Evolutionary conservation across 2,797 vertebrate species (phyloP), one percentile per base, ranked within the genome.

Genomic region (Hypotaenidia philippensis): DNA sequence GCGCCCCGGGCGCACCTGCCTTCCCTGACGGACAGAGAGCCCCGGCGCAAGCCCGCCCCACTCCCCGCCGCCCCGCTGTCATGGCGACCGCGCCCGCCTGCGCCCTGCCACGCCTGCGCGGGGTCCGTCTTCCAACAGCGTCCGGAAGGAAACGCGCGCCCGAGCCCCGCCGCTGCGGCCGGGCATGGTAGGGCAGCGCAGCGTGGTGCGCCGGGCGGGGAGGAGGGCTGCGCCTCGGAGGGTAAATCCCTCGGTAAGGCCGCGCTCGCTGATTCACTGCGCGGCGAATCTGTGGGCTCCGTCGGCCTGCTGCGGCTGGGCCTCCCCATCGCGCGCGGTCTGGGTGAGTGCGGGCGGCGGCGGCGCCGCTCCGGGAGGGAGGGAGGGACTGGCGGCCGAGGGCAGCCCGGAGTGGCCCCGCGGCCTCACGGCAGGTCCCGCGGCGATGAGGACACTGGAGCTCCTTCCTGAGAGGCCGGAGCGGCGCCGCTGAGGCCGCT

Each of bases 231-330:
- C 53, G 5, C 68, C 2, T 1, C 31, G 31, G 22, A 22, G 31
- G 1, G 34, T 13, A 12, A n/a, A 40, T 20, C 2, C 0, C 6
- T 0, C 2, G 13, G 38, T 12, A 3, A 6, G 25, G 7, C 2
- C 0, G 20, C 1, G 5, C 17, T 1, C 5, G 52, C 17, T 0
- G 49, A 38, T 56, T 77, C 53, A 9, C 11, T 3, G 1, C 6
- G 23, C 60, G 90, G 36, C 11, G 86, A 81, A 82, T 65, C 27
- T 60, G 93, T 19, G 14, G 40, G 13, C 1, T 26, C 13, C 3
- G 13, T 1, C 3, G 40, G 40, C 9, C 36, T 13, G 16, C 6
- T 5, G 75, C 2, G 23, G 27, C n/a, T 16, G 19, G 57, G 52
- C 7, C 50, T 36, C 36, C 15, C 12, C 5, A 6, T 63, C 59